Evolutionary conservation across 2,797 vertebrate genomes (phyloP).

Genomic region (Oryzias dopingdopingensis): DNA sequence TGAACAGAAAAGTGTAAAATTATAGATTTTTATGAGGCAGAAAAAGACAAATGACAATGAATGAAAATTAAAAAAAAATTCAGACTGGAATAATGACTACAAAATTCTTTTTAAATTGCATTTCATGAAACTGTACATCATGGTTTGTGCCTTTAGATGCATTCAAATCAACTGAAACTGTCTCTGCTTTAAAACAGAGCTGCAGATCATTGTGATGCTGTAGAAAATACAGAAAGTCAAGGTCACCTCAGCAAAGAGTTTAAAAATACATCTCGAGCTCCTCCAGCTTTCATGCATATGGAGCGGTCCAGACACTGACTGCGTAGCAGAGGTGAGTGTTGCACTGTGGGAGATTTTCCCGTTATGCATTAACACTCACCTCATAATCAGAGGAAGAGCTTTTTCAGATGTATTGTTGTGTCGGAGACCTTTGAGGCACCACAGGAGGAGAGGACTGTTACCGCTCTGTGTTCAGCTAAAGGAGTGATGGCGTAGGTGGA

Average conservation of each 20-base stretch:
- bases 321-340: slow-evolving; percentile 37
- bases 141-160: no score
- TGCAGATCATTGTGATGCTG: slow-evolving; percentile 26
- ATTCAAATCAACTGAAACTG: slow-evolving; percentile 13
- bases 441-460: slow-evolving; percentile 59
- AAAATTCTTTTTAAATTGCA: no score
- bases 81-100: no score
- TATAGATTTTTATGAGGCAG: background rate
- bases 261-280: slow-evolving; percentile 59
- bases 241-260: slow-evolving; percentile 48
- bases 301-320: slow-evolving; percentile 51
- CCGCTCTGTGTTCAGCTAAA: slow-evolving; percentile 56
- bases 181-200: slow-evolving; percentile 19
- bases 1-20: background rate
- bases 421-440: slow-evolving; percentile 68
- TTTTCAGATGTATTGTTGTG: slow-evolving; percentile 69
- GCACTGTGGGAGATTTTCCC: slow-evolving; percentile 55
- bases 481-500: slow-evolving; percentile 70
- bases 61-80: background rate
- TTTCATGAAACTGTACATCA: no score
- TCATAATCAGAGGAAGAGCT: slow-evolving; percentile 75
- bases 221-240: slow-evolving; percentile 55
- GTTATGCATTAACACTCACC: slow-evolving; percentile 39
- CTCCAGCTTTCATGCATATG: slow-evolving; percentile 59
- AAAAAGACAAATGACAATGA: background rate